A percentile compares a stretch with the other conserved stretches of the same genome.
Conservation (phyloP, 2,888 invertebrate genomes). For the Drosophila robusta region DNA sequence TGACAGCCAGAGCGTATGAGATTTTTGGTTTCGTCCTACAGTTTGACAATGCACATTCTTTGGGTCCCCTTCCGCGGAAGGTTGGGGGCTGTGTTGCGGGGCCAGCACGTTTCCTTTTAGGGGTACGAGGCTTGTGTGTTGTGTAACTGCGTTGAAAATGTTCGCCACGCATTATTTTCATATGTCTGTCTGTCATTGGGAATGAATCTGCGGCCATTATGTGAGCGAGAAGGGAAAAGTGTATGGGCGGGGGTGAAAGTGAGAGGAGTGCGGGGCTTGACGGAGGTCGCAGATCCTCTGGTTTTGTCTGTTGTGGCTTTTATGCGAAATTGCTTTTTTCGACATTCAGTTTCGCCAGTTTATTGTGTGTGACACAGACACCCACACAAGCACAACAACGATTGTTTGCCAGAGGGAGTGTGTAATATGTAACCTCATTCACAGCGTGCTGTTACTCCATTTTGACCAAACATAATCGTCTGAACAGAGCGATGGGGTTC, state of each 20-base stretch:
- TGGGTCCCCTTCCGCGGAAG: not conserved
- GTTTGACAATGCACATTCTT: conserved; percentile 7
- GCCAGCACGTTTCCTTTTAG: not conserved
- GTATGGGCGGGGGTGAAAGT: no score
- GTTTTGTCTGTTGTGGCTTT: conserved; percentile 76
- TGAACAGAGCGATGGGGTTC: conserved; percentile 14
- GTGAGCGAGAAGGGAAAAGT: conserved; percentile 10
- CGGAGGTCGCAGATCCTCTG: conserved; percentile 31
- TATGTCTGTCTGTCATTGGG: conserved; percentile 59
- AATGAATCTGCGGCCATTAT: conserved; percentile 69
- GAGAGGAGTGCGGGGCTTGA: no score
- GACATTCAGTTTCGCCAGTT: conserved; percentile 26
- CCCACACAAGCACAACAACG: conserved; percentile 1
- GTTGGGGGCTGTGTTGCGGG: no score
- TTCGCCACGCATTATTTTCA: conserved; percentile 74
- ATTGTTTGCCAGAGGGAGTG: conserved; percentile 12
- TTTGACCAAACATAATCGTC: conserved; percentile 31
- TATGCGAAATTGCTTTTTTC: conserved; percentile 73
- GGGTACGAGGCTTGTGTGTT: not conserved
- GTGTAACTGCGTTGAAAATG: conserved; percentile 55
- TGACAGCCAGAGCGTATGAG: conserved; percentile 44
- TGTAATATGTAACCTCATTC: conserved; percentile 22
- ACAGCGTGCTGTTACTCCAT: conserved; percentile 32
- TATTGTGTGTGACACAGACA: conserved; percentile 32
- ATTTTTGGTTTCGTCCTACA: conserved; percentile 50